Percentiles rank a stretch among this genome's conserved stretches.
Evolutionary conservation across 2,888 invertebrate species (phyloP).

Genomic region (Coleophora flavipennella): DNA sequence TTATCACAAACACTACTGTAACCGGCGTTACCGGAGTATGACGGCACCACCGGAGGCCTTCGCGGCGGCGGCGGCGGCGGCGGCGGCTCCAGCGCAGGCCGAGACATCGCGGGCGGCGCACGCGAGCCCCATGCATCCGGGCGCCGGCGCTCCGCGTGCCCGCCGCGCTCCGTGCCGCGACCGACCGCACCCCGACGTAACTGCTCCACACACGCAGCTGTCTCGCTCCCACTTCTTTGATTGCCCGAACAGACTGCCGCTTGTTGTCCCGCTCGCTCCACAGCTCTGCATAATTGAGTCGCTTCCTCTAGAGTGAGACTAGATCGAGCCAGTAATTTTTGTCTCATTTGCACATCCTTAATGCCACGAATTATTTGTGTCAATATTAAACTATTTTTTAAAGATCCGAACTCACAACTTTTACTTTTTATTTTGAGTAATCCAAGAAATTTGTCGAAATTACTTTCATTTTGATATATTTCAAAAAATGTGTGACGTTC

Average conservation of each 20-base stretch:
- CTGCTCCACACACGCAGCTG: neutral
- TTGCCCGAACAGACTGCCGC: neutral
- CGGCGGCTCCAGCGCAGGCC: neutral
- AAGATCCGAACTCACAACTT: conserved; percentile 12
- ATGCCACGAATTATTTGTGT: too few species aligned
- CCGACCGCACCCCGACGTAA: too few species aligned
- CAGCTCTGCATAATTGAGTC: conserved; percentile 6
- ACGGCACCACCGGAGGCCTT: neutral
- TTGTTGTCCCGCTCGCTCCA: conserved; percentile 7
- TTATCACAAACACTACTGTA: neutral
- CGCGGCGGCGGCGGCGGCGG: neutral
- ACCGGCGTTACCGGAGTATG: neutral
- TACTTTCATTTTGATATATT: conserved; percentile 8
- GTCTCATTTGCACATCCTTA: conserved; percentile 8
- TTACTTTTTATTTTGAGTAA: conserved; percentile 11
- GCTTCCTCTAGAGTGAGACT: conserved; percentile 8
- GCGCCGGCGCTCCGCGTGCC: neutral
- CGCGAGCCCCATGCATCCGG: neutral
- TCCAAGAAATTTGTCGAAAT: conserved; percentile 11
- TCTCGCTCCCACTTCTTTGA: neutral
- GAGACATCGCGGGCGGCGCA: neutral
- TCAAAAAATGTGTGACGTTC: conserved; percentile 14
- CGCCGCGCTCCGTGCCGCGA: neutral
- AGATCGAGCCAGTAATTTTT: conserved; percentile 4
- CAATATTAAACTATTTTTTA: conserved; percentile 14